Base-by-base conservation (phyloP, 2,113 vertebrate species). In the Podarcis muralis region DNA sequence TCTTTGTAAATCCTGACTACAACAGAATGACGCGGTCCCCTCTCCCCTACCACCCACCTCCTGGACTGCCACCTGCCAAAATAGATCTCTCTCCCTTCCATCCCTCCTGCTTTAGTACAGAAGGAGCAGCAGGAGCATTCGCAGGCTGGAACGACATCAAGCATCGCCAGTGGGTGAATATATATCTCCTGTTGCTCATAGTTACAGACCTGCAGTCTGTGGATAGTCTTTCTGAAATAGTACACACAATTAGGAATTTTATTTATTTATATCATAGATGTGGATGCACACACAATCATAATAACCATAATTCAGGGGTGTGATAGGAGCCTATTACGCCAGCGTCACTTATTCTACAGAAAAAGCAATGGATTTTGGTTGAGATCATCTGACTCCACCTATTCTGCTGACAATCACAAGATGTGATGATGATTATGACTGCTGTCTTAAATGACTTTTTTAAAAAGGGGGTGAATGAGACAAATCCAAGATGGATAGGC, bases 121-220 rank as follows among this genome's bases (percentile, higher is more conserved):
- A 86, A n/a, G 79, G 65, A 87, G 89, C 79, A 32, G 90, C 87
- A 84, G 83, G 22, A 7, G 30, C 62, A 40, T 59, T 2, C 0
- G 7, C 80, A 12, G 32, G 27, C 88, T 75, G 83, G 48, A 77
- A 2, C 57, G 16, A 16, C 25, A 66, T 8, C 27, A 86, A 69
- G 32, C 16, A 23, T 25, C 53, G 4, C 65, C 27, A 0, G 35
- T 0, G 25, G 62, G 85, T 35, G 37, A 65, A 72, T 2, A 37
- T 43, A 53, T 72, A 89, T 71, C 48, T 53, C 40, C 53, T 37
- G 72, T 57, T 88, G 90, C 76, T 92, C 84, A 4, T 5, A 71
- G 77, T 72, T 88, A 83, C 66, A 80, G 74, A 35, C 76, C 83
- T 82, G 86, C 77, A 87, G 83, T 12, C 40, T 65, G 69, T 25